These are phyloP conservation scores for Zaprionus davidi DNA, from an alignment of 1,140 invertebrate genomes.

Conservation along the genomic window DNA sequence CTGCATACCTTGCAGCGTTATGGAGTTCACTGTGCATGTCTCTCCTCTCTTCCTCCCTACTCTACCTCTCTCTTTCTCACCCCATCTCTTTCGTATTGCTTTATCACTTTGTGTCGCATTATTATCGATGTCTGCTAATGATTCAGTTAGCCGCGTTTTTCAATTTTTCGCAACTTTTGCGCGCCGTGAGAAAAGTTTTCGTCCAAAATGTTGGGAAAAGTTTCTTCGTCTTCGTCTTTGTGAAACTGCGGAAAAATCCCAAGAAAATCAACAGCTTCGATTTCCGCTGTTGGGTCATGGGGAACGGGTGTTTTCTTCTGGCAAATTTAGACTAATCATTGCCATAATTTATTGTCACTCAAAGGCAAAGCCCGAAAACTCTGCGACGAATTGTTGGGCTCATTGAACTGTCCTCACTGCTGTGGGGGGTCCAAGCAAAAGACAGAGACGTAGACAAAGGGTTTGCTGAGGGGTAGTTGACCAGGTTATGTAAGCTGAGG, in stretches of 20 bases:
- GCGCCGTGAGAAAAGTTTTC: constrained; percentile 56
- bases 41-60: not conserved
- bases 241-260: constrained; percentile 24
- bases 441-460: not conserved
- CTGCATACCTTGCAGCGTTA: constrained; percentile 67
- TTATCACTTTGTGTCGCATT: constrained; percentile 8
- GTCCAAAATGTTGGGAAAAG: constrained; percentile 62
- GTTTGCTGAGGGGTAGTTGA: not conserved
- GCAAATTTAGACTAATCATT: constrained; percentile 81
- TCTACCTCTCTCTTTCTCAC: not conserved
- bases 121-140: constrained; percentile 59
- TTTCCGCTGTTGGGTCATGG: constrained; percentile 45
- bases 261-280: constrained; percentile 42
- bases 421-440: not conserved
- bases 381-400: constrained; percentile 58
- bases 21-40: constrained; percentile 9
- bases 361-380: constrained; percentile 57
- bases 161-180: constrained; percentile 57
- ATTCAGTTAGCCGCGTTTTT: constrained; percentile 46
- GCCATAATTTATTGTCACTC: constrained; percentile 80
- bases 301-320: constrained; percentile 20
- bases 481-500: too few relatives aligned
- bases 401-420: constrained; percentile 5
- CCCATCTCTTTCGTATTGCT: too few relatives aligned
- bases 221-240: constrained; percentile 4